phyloP scores from a whole-genome alignment of 1,140 invertebrate species.

The Heliconius congener region DNA sequence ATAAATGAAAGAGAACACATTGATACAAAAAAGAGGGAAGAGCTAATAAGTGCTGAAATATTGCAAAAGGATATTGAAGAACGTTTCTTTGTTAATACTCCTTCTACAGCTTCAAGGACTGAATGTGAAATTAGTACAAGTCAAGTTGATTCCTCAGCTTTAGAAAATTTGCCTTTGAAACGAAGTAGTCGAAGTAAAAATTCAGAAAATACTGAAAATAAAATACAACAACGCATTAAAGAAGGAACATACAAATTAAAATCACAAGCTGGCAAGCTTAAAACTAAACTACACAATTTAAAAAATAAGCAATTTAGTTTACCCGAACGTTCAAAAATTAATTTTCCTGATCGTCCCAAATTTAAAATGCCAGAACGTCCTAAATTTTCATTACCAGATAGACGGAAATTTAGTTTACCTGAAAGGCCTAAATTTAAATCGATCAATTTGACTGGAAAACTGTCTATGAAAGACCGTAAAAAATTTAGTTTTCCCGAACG shows the following conservation, averaged over 20 bases:
- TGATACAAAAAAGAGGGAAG: conserved; percentile 71
- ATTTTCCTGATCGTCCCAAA: conserved; percentile 79
- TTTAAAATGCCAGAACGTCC: conserved; percentile 82
- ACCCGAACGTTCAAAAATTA: conserved; percentile 81
- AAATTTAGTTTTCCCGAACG: conserved; percentile 82
- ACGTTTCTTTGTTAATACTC: conserved; percentile 77
- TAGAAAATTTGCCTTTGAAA: conserved; percentile 84
- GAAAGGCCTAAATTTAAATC: conserved; percentile 83
- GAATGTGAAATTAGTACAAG: conserved; percentile 86
- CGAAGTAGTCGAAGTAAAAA: conserved; percentile 82
- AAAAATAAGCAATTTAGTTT: conserved; percentile 81
- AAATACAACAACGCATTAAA: conserved; percentile 81
- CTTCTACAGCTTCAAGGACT: conserved; percentile 83
- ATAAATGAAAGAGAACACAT: conserved; percentile 60
- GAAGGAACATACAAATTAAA: conserved; percentile 82
- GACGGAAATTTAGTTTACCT: conserved; percentile 82
- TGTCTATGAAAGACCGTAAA: conserved; percentile 81
- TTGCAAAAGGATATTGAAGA: conserved; percentile 83
- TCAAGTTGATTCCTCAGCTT: conserved; percentile 84
- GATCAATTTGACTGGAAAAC: conserved; percentile 82
- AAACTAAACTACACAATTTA: conserved; percentile 83
- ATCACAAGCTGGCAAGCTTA: conserved; percentile 83
- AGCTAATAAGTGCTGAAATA: conserved; percentile 68
- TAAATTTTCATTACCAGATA: conserved; percentile 82
- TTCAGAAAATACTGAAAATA: conserved; percentile 65